A percentile compares a stretch with the other conserved stretches of the same genome.
phyloP scores from a whole-genome alignment of 1,140 invertebrate genomes.

The Nymphalis io region DNA sequence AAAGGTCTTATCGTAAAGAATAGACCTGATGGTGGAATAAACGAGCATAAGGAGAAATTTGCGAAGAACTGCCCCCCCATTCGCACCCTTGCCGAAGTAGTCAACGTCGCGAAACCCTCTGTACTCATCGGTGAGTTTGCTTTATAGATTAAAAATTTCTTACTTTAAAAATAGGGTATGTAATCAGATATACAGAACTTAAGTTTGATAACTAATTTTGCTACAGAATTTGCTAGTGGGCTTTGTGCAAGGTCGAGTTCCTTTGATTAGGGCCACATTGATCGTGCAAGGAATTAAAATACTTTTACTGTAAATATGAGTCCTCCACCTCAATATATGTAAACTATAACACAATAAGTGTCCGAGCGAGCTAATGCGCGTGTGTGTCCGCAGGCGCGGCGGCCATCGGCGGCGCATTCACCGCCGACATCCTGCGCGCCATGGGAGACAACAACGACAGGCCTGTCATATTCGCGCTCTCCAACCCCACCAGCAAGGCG shows the following conservation, averaged over 20 bases:
- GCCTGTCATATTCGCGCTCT: conserved; percentile 96
- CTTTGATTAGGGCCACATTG: no score
- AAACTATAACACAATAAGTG: no score
- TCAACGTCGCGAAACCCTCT: conserved; percentile 89
- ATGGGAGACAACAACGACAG: conserved; percentile 90
- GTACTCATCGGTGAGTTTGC: conserved; percentile 88
- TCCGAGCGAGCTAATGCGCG: no score
- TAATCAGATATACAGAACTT: no score
- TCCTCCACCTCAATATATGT: no score
- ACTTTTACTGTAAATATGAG: no score
- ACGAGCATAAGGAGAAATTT: conserved; percentile 89
- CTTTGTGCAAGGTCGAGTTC: no score
- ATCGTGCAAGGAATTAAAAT: no score
- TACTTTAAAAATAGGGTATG: not conserved
- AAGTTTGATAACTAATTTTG: no score
- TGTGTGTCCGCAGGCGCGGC: conserved; percentile 88
- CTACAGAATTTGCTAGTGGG: no score
- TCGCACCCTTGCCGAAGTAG: conserved; percentile 87
- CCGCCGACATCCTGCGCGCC: conserved; percentile 88
- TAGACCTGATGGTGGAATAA: conserved; percentile 87
- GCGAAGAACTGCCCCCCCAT: conserved; percentile 87
- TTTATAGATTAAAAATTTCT: not conserved
- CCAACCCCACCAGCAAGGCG: conserved; percentile 97
- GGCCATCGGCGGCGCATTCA: conserved; percentile 92
- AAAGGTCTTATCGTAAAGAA: conserved; percentile 88